Evolutionary conservation across 2,113 vertebrate genomes (phyloP).

Genomic region (Oenanthe oenanthe): DNA sequence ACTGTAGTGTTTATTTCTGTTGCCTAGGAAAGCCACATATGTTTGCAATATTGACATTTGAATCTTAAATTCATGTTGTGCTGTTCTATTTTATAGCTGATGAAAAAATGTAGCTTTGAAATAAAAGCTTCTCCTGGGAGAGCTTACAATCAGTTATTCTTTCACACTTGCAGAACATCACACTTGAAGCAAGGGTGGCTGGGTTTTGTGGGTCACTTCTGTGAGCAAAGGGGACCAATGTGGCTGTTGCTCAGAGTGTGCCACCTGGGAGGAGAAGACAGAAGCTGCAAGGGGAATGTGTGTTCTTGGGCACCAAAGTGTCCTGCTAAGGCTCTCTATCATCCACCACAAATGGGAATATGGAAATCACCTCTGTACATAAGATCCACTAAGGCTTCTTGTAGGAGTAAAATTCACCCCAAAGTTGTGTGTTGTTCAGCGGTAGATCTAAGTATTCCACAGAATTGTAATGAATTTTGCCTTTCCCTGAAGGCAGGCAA

Average conservation of each 20-base stretch:
- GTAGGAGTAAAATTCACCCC: neutral
- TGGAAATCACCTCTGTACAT: neutral
- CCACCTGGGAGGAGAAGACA: neutral
- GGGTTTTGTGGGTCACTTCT: neutral
- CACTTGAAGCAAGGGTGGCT: neutral
- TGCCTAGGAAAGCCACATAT: neutral
- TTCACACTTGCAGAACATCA: neutral
- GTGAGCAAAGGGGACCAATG: neutral
- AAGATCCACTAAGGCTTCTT: neutral
- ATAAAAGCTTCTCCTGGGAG: neutral
- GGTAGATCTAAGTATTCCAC: neutral
- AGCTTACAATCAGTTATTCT: neutral
- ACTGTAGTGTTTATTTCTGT: slow-evolving; percentile 28
- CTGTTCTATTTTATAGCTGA: neutral
- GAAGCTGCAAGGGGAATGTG: neutral
- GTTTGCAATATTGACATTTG: slow-evolving; percentile 47
- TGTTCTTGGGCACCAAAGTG: neutral
- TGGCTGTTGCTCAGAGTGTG: neutral
- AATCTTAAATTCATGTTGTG: slow-evolving; percentile 7
- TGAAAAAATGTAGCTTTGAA: neutral
- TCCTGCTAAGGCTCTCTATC: neutral
- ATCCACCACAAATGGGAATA: neutral
- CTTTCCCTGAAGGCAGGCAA: neutral
- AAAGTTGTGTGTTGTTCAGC: neutral
- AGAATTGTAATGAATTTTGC: neutral